Base-by-base conservation (phyloP, 2,113 vertebrate genomes). In the Microtus pennsylvanicus region DNA sequence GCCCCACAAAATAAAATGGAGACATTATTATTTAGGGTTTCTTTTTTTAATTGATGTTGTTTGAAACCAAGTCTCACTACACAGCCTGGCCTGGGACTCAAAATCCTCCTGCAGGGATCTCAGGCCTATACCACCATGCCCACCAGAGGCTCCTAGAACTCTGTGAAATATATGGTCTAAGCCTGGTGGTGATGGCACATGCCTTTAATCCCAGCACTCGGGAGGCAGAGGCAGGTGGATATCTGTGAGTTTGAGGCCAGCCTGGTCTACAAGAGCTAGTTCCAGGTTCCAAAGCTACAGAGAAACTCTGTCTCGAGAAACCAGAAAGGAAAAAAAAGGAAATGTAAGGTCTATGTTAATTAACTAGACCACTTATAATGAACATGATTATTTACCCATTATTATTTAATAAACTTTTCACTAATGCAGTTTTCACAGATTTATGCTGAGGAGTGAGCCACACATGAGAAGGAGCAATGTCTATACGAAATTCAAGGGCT, bases 351-450 rank as follows among this genome's bases (percentile, higher is more conserved):
- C 55, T 65, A 22, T 67, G 38, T 52, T 75, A 81, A 69, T 81
- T 89, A 94, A 72, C 19, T 22, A 74, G 78, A 22, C 52, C 45
- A 11, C 42, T 87, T 35, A 65, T 30, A 42, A 83, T 21, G 8
- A 74, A 81, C 24, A 50, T 4, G 65, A 38, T 69, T 61, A 14
- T 82, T 75, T 93, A 77, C 45, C 87, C 26, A 69, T 35, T 81
- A 75, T 78, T 81, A 69, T 38, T 87, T 93, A 63, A 90, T 45
- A 38, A 69, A 76, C n/a, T 45, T 87, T 42, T 90, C 14, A 22
- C 19, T 75, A 81, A 76, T 69, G 19, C 14, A 30, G 26, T 47
- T 13, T 63, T 67, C 69, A 75, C 14, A 42, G 9, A 38, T 50
- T 69, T 87, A 74, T 61, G 30, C 83, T 35, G 47, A 75, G 61